Base-by-base conservation (phyloP, 2,113 vertebrate genomes). In the Lontra canadensis region DNA sequence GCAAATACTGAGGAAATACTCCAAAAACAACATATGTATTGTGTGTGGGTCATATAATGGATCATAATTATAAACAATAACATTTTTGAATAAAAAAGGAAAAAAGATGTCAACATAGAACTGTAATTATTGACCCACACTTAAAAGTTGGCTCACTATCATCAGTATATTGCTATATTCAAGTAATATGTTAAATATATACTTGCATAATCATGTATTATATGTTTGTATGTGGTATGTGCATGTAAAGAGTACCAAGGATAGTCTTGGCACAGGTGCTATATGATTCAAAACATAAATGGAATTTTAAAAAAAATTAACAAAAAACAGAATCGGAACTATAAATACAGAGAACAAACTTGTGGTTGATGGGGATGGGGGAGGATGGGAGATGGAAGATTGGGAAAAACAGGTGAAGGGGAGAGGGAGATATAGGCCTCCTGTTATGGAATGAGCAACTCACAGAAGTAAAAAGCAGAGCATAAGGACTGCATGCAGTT, bases 1-100 rank as follows among this genome's bases (percentile, higher is more conserved):
- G 29, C 87, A 97, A 97, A 98, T 87, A 88, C 34, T 29, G n/a
- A 97, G 39, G 84, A 80, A 93, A 76, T 31, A 95, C 31, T 95
- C 29, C 36, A 49, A 44, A 97, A 95, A 85, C 71, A 97, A 80
- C 92, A 88, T 96, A 89, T 65, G 94, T 84, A 44, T 15, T 96
- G 36, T 81, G 71, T 84, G 23, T 92, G 91, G 94, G 83, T 92
- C 88, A 90, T 31, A 11, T 15, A 42, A 26, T 83, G n/a, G 55
- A 90, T 90, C 34, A 25, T 84, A 65, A 92, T 71, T 84, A 71
- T 87, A 92, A 94, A 81, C 42, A 94, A 67, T 47, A 81, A 42
- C 21, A 42, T 42, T 87, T 90, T 90, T 95, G 36, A 93, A 82
- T 81, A 89, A 82, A 88, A 95, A 89, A 26, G 6, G 6, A 42